Base-by-base conservation (phyloP, 2,113 vertebrate species). In the Nannobrachium achirus region DNA sequence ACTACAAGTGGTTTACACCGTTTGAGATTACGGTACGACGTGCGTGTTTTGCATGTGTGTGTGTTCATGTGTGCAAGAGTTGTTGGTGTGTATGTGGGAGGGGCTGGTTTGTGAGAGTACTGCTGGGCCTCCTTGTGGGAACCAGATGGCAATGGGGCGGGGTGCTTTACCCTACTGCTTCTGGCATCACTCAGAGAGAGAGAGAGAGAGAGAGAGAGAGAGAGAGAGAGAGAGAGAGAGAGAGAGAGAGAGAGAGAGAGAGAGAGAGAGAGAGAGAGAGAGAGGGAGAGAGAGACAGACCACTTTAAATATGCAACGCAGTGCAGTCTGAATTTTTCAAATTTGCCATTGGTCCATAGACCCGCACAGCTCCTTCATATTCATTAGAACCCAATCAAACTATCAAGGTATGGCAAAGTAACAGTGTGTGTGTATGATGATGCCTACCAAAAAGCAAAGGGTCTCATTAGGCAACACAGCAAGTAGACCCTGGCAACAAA, bases 101-200 rank as follows among this genome's bases (percentile, higher is more conserved):
- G 19, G 59, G 13, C 19, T 11, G 40, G 42, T 18, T 62, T 16
- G 20, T 77, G 84, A 69, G 51, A 62, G 69, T 56, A 59, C 66
- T 71, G 76, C 81, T 76, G 77, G 59, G 76, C 68, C 68, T 75
- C 58, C 74, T 63, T 75, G 71, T 78, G 69, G 83, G 68, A 78
- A 80, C 83, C 89, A 89, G 89, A 89, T 89, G 86, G 89, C 69
- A 78, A 60, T 38, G 56, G 65, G 76, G 64, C 59, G 4, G 13
- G 64, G 70, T 18, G 68, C 75, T 75, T 60, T 74, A 71, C 72
- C 74, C 53, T 1, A 75, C 60, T 78, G 53, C 66, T 78, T 33
- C 46, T 83, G 83, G 83, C 78, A 83, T 82, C 42, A 33, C 70
- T 44, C 52, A 65, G 44, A 57, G 14, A 57, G 42, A 25, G 18